A percentile compares a stretch with the other conserved stretches of the same genome.
phyloP scores from a whole-genome alignment of 2,888 invertebrate genomes.

The Dysmachus trigonus region DNA sequence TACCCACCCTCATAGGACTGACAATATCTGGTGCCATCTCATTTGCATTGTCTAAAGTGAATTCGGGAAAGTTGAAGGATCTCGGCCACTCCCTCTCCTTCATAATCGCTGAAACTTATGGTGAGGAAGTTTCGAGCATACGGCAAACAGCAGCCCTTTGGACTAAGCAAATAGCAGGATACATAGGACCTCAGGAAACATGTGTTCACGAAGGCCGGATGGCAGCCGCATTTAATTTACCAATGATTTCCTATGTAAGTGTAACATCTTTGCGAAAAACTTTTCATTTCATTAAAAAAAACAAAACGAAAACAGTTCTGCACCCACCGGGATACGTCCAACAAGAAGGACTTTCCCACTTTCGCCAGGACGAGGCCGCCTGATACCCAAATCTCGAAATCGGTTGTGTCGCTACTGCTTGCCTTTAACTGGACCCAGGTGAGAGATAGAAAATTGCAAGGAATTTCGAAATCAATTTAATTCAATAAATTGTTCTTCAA shows the following conservation, averaged over 20 bases:
- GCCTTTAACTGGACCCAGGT: slow-evolving; percentile 92
- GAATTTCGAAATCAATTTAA: background rate
- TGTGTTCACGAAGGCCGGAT: slow-evolving; percentile 93
- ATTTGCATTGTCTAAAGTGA: slow-evolving; percentile 85
- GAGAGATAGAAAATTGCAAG: slow-evolving; percentile 57
- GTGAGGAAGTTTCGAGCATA: slow-evolving; percentile 88
- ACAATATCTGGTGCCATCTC: slow-evolving; percentile 84
- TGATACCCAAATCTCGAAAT: slow-evolving; percentile 92
- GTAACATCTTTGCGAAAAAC: background rate
- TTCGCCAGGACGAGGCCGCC: slow-evolving; percentile 93
- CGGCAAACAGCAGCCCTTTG: slow-evolving; percentile 84
- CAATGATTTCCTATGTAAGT: slow-evolving; percentile 95
- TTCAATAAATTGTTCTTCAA: background rate
- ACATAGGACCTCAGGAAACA: slow-evolving; percentile 84
- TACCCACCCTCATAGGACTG: slow-evolving; percentile 63
- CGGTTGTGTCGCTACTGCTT: slow-evolving; percentile 84
- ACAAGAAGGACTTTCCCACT: slow-evolving; percentile 87
- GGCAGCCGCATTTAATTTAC: slow-evolving; percentile 92
- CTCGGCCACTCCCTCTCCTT: slow-evolving; percentile 80
- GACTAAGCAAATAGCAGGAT: slow-evolving; percentile 84
- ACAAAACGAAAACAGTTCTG: slow-evolving; percentile 77
- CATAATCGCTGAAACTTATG: slow-evolving; percentile 88
- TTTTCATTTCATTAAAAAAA: background rate
- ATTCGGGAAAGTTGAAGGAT: slow-evolving; percentile 68
- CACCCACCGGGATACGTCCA: slow-evolving; percentile 87